These are phyloP conservation scores for Pangasianodon hypophthalmus DNA, from an alignment of 2,113 vertebrate species.

Conservation along the genomic window DNA sequence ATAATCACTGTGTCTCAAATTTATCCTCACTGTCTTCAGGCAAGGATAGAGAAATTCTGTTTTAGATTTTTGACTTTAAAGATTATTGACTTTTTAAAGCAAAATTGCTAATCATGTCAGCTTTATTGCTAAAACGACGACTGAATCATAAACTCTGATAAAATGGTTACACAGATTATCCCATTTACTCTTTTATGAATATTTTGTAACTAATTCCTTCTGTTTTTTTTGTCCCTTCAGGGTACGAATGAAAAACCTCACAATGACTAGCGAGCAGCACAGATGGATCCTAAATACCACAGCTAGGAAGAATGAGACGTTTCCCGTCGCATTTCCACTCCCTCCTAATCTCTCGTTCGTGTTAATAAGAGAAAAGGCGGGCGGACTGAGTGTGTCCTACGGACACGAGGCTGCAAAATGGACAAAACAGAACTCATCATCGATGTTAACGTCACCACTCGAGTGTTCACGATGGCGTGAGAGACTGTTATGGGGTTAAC, in stretches of 20 bases:
- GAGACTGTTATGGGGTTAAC: background rate
- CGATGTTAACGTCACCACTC: background rate
- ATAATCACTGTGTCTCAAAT: too few species aligned
- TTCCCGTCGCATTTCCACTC: background rate
- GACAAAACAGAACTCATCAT: background rate
- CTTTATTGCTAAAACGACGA: background rate
- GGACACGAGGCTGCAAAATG: background rate
- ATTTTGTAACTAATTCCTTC: background rate
- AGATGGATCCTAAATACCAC: constrained; percentile 32
- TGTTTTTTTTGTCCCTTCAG: constrained; percentile 61
- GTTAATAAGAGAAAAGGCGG: background rate
- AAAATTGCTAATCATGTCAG: background rate
- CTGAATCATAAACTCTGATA: background rate
- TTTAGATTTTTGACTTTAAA: background rate
- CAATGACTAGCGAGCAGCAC: constrained; percentile 74
- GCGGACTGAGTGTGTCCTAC: background rate
- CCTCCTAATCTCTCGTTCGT: background rate
- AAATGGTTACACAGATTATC: background rate
- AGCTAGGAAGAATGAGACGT: background rate
- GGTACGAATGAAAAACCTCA: constrained; percentile 87
- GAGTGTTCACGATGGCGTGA: background rate
- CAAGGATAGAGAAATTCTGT: background rate
- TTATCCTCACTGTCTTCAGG: too few species aligned
- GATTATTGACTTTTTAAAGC: too few species aligned
- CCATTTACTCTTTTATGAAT: background rate